Evolutionary conservation across 2,797 vertebrate species (phyloP).

Genomic region (Tamandua tetradactyla): DNA sequence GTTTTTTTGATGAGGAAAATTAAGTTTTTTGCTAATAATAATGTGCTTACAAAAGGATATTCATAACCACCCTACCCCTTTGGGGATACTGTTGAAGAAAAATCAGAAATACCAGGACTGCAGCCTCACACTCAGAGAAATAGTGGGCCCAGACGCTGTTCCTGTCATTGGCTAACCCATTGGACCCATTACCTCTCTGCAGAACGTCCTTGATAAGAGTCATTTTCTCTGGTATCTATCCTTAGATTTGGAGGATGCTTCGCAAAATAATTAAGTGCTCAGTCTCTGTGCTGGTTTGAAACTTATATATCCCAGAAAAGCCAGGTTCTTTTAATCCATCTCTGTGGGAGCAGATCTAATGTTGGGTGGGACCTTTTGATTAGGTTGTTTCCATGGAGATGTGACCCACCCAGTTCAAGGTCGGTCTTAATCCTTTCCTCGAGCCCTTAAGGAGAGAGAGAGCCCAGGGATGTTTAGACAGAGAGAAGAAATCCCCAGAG

Average conservation of each 20-base stretch:
- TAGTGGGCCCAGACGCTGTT: not conserved
- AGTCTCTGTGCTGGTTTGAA: too few species aligned
- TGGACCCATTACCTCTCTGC: not conserved
- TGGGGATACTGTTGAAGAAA: not conserved
- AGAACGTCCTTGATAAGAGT: not conserved
- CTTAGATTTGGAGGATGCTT: not conserved
- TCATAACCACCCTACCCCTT: not conserved
- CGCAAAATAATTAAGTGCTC: not conserved
- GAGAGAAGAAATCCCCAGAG: too few species aligned
- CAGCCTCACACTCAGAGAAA: not conserved
- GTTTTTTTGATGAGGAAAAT: constrained; percentile 33
- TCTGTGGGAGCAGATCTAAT: too few species aligned
- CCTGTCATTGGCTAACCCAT: not conserved
- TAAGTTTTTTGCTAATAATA: constrained; percentile 17
- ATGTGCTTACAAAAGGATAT: not conserved
- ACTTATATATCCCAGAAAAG: too few species aligned
- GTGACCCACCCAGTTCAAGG: too few species aligned
- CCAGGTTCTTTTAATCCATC: too few species aligned
- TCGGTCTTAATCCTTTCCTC: too few species aligned
- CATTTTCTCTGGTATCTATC: not conserved
- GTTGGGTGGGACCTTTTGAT: too few species aligned
- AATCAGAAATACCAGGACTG: not conserved
- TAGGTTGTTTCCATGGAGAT: too few species aligned
- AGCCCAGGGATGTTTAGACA: too few species aligned
- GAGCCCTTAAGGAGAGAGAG: too few species aligned